Base-by-base conservation (phyloP, 2,888 invertebrate genomes). In the Rhyacophila evoluta region DNA sequence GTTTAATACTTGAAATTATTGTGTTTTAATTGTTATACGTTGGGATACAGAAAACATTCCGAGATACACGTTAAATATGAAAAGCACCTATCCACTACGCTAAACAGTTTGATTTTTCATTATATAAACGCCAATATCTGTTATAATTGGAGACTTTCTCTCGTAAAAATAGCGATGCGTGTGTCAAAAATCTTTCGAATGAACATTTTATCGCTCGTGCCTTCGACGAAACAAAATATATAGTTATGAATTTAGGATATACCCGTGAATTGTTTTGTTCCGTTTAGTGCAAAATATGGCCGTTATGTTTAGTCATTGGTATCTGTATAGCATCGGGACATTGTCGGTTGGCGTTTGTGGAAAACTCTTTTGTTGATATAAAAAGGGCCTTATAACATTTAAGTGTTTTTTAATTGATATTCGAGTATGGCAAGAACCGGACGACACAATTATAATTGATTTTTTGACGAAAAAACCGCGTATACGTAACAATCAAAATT, bases 21-120 rank as follows among this genome's bases (percentile, higher is more conserved):
- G 72, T 77, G 77, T 72, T 77, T 72, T 41, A 77, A 72, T 77
- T 72, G 67, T 36, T 6, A 72, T 72, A 25, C 72, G 37, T 72
- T 6, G 19, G 55, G 37, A 72, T 36, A 15, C 72, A 72, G 15
- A 19, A 36, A 36, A 72, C 72, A 72, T 25, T 72, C 19, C 72
- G n/a, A 36, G 36, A 36, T 19, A 36, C 25, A 19, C 36, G 12
- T 19, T 55, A 19, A 55, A 19, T 55, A 25, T 19, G 55, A 55
- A 1, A 55, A 25, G 10, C 15, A 55, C 10, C 25, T 5, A 8
- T 55, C 55, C 19, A 55, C 10, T 41, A 41, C 41, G 1, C 55
- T 25, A 19, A 55, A 19, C 55, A 15, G 25, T 55, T 25, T 55
- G 55, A 19, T 55, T 25, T 55, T 19, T 15, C 19, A 55, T 55